A percentile compares a stretch with the other conserved stretches of the same genome.
phyloP scores from a whole-genome alignment of 1,140 invertebrate genomes.

The Drosophila prosaltans region DNA sequence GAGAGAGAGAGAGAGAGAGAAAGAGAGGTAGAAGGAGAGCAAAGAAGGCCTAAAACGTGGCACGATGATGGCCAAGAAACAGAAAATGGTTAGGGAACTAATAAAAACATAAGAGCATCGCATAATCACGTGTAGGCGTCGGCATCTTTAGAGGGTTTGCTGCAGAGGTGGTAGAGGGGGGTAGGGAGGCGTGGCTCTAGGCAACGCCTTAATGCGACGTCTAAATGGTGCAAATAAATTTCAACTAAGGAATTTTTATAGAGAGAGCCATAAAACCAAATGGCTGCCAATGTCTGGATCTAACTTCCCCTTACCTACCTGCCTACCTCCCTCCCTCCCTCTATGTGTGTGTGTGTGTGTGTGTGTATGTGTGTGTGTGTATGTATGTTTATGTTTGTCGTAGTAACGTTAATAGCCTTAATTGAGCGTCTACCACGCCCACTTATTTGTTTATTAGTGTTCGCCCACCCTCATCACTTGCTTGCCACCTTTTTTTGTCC shows the following conservation, averaged over 20 bases:
- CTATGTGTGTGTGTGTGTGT: not conserved
- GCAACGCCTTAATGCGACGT: constrained; percentile 72
- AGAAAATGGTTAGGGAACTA: constrained; percentile 14
- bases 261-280: constrained; percentile 77
- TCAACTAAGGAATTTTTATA: constrained; percentile 82
- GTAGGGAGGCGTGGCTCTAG: constrained; percentile 41
- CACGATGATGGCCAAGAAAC: constrained; percentile 2
- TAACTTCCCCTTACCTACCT: not conserved
- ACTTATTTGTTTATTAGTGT: constrained; percentile 81
- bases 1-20: not conserved
- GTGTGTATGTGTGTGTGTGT: not conserved
- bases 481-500: not conserved
- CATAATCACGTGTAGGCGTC: constrained; percentile 59
- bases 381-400: constrained; percentile 46
- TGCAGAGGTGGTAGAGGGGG: not conserved
- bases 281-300: constrained; percentile 72
- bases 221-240: constrained; percentile 80
- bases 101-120: constrained; percentile 60
- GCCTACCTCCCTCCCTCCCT: not conserved
- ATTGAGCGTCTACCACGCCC: constrained; percentile 77
- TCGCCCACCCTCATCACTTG: constrained; percentile 6
- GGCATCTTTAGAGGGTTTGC: no score
- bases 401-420: constrained; percentile 80
- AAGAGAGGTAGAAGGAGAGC: not conserved
- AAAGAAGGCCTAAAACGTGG: constrained; percentile 7